These are phyloP conservation scores for Zonotrichia albicollis DNA, from an alignment of 2,797 vertebrate genomes.

Conservation along the genomic window DNA sequence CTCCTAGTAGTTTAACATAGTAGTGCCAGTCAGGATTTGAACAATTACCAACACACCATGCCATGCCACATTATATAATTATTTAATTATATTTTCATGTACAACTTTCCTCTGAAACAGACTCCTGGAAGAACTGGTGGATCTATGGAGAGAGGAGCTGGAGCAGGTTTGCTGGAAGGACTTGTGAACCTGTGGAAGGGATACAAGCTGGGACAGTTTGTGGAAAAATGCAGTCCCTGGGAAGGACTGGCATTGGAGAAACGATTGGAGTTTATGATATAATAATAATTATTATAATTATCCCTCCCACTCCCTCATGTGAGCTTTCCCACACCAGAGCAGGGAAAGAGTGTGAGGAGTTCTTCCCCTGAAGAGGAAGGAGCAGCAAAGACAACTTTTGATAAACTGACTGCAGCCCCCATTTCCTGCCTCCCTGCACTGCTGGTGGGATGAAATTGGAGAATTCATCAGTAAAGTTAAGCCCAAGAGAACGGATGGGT, in stretches of 20 bases:
- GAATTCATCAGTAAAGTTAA: background rate
- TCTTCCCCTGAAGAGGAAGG: background rate
- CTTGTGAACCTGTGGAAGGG: background rate
- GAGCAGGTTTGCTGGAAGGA: background rate
- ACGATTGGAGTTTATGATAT: background rate
- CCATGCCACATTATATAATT: background rate
- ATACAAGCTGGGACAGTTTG: background rate
- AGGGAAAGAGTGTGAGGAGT: background rate
- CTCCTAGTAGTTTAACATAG: background rate
- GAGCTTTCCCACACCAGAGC: background rate
- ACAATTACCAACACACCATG: background rate
- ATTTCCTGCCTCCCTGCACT: background rate
- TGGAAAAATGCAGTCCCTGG: background rate
- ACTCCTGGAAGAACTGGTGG: background rate
- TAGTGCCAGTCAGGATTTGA: background rate
- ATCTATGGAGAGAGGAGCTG: background rate
- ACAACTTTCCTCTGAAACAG: background rate
- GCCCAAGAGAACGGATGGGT: fast-evolving
- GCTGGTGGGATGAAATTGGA: background rate
- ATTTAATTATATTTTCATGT: background rate
- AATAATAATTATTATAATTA: background rate
- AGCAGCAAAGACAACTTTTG: background rate
- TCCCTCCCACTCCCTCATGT: background rate
- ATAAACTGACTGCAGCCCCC: background rate
- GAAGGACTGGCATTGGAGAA: background rate